Base-by-base conservation (phyloP, 2,888 invertebrate species). In the Cheilosia grossa region DNA sequence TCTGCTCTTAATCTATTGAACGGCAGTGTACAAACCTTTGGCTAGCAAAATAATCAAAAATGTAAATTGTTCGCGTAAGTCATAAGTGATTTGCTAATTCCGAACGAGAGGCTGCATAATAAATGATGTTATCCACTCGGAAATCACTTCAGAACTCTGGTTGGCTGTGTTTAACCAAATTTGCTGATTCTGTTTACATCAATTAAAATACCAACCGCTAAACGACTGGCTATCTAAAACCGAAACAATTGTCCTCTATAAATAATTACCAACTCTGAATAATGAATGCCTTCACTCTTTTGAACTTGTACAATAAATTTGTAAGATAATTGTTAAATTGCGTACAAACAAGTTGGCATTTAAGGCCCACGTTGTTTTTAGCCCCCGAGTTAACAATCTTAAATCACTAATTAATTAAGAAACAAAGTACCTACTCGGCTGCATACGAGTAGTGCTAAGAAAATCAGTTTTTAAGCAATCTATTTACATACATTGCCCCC, bases 381-480 rank as follows among this genome's bases (percentile, higher is more conserved):
- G 53, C 15, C 7, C 7, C 21, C 24, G 27, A 15, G 21, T 30
- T 7, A n/a, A 15, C n/a, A 53, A 53, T 27, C 44, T 61, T 17
- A 27, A 27, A 61, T 61, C 17, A 27, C 30, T 61, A 47, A 61
- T 44, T 61, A 30, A 47, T 17, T 24, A 59, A n/a, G 42, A 40
- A 21, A 24, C 2, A 6, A 47, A 44, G 0, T 17, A 44, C 21
- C 2, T 17, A 44, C 21, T 19, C 59, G 9, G 27, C 1, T 24
- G 21, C 33, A 33, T 33, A 10, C 33, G 33, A 33, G 42, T n/a
- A 44, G 7, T 44, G n/a, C 44, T 17, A 44, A 15, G 17, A 44
- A 44, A 44, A 44, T 44, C 59, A 24, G 15, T 30, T 61, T 61
- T 61, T 61, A 47, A 19, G 44, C 44, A 47, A 64, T 51, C 37